Evolutionary conservation across 2,888 invertebrate genomes (phyloP).

Genomic region (Drosophila mayaguana): DNA sequence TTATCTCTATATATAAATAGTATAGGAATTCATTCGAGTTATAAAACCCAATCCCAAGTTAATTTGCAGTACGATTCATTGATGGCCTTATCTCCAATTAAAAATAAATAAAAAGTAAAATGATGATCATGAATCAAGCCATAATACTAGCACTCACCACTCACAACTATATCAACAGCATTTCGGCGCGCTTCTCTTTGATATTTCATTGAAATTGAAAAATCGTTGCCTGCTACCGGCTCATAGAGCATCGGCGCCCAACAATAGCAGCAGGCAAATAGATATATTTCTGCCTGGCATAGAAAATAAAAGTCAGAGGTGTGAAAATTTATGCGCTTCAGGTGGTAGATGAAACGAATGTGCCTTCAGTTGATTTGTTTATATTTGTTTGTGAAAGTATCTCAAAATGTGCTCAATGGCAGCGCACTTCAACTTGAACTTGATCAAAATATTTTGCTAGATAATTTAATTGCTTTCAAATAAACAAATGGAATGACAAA

Average conservation of each 20-base stretch:
- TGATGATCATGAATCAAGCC: not conserved
- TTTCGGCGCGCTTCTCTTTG: not conserved
- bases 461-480: conserved; percentile 60
- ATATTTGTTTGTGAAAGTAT: conserved; percentile 52
- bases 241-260: conserved; percentile 16
- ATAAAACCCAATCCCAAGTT: not conserved
- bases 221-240: not conserved
- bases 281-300: not conserved
- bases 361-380: conserved; percentile 41
- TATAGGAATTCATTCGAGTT: not conserved
- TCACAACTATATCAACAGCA: not conserved
- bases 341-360: conserved; percentile 60
- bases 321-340: conserved; percentile 58
- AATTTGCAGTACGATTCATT: not conserved
- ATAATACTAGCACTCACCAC: not conserved
- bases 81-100: not conserved
- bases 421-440: conserved; percentile 70
- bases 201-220: not conserved
- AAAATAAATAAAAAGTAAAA: not conserved
- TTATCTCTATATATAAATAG: not conserved
- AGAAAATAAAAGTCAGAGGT: conserved; percentile 38
- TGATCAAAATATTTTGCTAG: conserved; percentile 52
- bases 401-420: conserved; percentile 35
- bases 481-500: conserved; percentile 54
- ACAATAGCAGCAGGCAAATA: conserved; percentile 16